Evolutionary conservation across 2,797 vertebrate species (phyloP), one percentile per base, ranked within the genome.

Genomic region (Melanotaenia boesemani): DNA sequence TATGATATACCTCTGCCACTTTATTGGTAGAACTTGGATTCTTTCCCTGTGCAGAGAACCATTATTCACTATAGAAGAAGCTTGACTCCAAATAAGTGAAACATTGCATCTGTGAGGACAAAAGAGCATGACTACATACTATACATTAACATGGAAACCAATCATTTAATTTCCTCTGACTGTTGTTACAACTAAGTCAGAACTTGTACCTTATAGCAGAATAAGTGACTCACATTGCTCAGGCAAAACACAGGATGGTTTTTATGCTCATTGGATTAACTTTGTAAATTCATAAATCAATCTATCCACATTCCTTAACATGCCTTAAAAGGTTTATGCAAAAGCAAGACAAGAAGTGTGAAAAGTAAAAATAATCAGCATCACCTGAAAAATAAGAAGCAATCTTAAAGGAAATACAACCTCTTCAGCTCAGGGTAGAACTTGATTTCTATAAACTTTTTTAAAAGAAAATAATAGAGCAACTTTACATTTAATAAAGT

Each of bases 1-100:
- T 85, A 70, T 91, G 91, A 91, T 91, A 89, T 89, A 92, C 86
- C 86, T 86, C 83, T 20, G 61, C 85, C 76, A 82, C 79, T 86
- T 86, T 90, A 93, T 86, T 90, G 90, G 86, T 77, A 91, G 81
- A 79, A 80, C 63, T 79, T 84, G 77, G 81, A 88, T 77, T 83
- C 63, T 74, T 77, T 82, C 84, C 87, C 81, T 72, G 76, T 70
- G 66, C 64, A 79, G 69, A 81, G 85, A 80, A 76, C 74, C 64
- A 84, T 91, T 90, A 88, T 81, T 92, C 88, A 89, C 63, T 48
- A 67, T 87, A 88, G 78, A 89, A 88, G 66, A 90, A 86, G 77
- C 63, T 46, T 55, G 39, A 59, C 72, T 73, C 48, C 67, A 81
- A 87, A 79, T 70, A 82, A 73, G 63, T 57, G 71, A 70, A 77